These are phyloP conservation scores for Pollenia angustigena DNA, from an alignment of 2,888 invertebrate genomes.

Conservation along the genomic window DNA sequence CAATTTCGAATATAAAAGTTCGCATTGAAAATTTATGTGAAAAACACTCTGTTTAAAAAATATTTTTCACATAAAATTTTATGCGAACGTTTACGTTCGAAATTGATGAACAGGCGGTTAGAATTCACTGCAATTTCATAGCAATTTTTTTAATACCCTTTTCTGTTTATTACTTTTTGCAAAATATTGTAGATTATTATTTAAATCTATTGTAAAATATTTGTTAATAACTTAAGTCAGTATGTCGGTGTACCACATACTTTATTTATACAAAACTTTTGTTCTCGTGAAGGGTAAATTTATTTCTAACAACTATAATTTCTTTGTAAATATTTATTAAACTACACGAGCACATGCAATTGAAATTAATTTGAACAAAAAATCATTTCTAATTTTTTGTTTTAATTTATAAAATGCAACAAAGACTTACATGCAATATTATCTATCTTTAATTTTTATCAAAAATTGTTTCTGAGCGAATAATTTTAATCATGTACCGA, in stretches of 20 bases:
- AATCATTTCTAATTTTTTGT: neutral
- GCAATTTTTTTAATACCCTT: neutral
- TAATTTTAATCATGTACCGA: too few species aligned
- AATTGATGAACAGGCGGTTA: too few species aligned
- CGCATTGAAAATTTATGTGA: too few species aligned
- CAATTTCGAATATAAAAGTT: too few species aligned
- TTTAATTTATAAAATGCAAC: neutral
- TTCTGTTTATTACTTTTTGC: neutral
- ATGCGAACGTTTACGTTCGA: too few species aligned
- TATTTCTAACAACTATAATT: conserved; percentile 18
- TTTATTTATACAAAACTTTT: neutral
- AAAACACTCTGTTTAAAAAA: too few species aligned
- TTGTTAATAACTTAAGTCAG: too few species aligned
- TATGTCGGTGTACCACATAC: too few species aligned
- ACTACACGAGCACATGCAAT: conserved; percentile 50
- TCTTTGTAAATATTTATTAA: conserved; percentile 50
- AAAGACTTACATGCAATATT: neutral
- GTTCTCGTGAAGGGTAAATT: conserved; percentile 12
- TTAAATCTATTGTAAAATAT: neutral
- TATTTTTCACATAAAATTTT: too few species aligned
- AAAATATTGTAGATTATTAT: neutral
- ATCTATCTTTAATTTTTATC: too few species aligned
- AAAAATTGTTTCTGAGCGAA: too few species aligned
- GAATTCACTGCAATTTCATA: too few species aligned
- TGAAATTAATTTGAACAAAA: conserved; percentile 42